Percentiles rank a stretch among this genome's conserved stretches.
phyloP scores from a whole-genome alignment of 2,797 vertebrate genomes.

The Euphonia xanthogaster region DNA sequence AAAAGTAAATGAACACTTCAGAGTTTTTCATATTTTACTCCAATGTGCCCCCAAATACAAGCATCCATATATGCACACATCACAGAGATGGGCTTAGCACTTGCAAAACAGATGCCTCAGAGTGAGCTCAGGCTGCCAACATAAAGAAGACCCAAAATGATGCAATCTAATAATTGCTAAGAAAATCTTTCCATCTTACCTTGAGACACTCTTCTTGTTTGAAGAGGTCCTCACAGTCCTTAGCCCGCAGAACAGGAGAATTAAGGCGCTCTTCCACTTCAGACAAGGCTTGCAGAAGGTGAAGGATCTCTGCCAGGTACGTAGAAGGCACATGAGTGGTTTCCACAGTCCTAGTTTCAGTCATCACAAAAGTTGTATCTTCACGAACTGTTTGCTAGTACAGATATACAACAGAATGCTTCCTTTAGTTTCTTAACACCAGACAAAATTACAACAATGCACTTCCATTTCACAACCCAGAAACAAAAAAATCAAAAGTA shows the following conservation, averaged over 20 bases:
- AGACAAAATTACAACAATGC: background rate
- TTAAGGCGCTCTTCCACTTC: slow-evolving; percentile 90
- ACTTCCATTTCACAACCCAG: slow-evolving; percentile 17
- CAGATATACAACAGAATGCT: slow-evolving; percentile 75
- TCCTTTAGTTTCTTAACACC: slow-evolving; percentile 65
- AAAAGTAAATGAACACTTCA: background rate
- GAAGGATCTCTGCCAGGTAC: slow-evolving; percentile 85
- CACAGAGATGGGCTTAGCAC: background rate
- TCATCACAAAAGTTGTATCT: slow-evolving; percentile 71
- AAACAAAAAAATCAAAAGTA: background rate
- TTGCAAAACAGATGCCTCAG: background rate
- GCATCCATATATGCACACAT: background rate
- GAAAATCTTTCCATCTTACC: slow-evolving; percentile 77
- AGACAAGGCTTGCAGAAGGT: slow-evolving; percentile 85
- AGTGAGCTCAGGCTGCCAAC: background rate
- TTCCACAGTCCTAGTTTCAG: slow-evolving; percentile 77
- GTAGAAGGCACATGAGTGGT: slow-evolving; percentile 81
- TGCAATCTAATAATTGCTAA: background rate
- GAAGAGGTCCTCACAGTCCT: slow-evolving; percentile 86
- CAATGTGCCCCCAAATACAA: background rate
- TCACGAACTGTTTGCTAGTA: slow-evolving; percentile 80
- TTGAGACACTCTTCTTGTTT: slow-evolving; percentile 91
- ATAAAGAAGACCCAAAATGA: background rate
- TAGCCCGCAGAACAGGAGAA: slow-evolving; percentile 87
- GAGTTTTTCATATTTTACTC: background rate